A percentile compares a stretch with the other conserved stretches of the same genome.
Conservation (phyloP, 2,113 vertebrate species). For the Salvelinus namaycush region DNA sequence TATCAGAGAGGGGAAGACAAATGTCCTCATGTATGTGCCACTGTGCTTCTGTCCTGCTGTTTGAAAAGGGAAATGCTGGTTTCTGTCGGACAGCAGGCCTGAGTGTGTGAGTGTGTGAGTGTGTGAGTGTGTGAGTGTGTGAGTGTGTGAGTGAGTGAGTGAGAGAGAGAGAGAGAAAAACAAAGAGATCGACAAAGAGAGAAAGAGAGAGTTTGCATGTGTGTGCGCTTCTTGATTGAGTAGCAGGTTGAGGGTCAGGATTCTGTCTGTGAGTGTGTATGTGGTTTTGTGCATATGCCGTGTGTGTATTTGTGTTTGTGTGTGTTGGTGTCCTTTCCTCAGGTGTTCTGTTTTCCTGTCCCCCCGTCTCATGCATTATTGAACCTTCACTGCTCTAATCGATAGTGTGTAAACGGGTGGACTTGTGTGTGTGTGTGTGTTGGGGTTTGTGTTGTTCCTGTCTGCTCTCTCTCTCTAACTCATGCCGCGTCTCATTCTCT, state of each 20-base stretch:
- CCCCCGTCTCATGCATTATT: slow-evolving; percentile 45
- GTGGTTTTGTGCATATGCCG: slow-evolving; percentile 5
- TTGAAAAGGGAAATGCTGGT: not conserved
- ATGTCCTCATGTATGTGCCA: slow-evolving; percentile 1
- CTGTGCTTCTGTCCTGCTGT: not conserved
- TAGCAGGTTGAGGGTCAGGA: not conserved
- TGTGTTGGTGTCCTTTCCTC: not conserved
- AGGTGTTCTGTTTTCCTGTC: not conserved
- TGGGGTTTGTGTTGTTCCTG: slow-evolving; percentile 19
- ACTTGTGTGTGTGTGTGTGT: slow-evolving; percentile 19
- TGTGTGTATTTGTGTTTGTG: slow-evolving; percentile 11
- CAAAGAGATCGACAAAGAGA: not conserved
- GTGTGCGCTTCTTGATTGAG: too few species aligned
- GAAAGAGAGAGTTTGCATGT: not conserved
- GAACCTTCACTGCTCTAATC: slow-evolving; percentile 44
- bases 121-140: too few species aligned
- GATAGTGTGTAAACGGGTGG: slow-evolving; percentile 26
- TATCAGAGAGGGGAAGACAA: not conserved
- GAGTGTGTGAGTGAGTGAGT: too few species aligned
- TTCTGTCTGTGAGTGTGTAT: not conserved
- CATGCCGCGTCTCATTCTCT: slow-evolving; percentile 35
- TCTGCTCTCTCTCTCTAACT: slow-evolving; percentile 23
- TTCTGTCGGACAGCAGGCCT: not conserved
- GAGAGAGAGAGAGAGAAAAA: not conserved
- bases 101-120: not conserved